Evolutionary conservation across 2,797 vertebrate genomes (phyloP).

Genomic region (Enteromius paludinosus): DNA sequence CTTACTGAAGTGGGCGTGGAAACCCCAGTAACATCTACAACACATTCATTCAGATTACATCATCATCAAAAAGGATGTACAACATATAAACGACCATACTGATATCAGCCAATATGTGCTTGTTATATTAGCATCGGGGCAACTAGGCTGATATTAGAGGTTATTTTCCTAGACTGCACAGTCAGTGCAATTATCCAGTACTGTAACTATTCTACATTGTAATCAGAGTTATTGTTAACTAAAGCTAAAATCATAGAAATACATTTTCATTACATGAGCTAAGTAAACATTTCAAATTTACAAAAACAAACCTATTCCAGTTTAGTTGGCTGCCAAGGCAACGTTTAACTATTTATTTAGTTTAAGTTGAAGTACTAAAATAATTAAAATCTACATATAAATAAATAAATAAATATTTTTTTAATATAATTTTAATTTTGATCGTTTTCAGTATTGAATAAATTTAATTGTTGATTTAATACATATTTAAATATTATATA

Average conservation of each 20-base stretch:
- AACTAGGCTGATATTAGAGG: neutral
- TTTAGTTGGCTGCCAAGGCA: neutral
- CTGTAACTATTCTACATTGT: neutral
- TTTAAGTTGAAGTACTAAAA: too few relatives aligned
- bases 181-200: too few relatives aligned
- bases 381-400: neutral
- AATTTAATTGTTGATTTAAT: too few relatives aligned
- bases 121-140: neutral
- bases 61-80: neutral
- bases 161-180: neutral
- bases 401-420: neutral
- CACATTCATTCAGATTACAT: neutral
- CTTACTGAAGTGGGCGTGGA: constrained; percentile 89
- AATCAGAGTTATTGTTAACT: neutral
- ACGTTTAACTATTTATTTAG: neutral
- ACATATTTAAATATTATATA: too few relatives aligned
- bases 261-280: too few relatives aligned
- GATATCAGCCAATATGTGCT: neutral
- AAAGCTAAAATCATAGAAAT: neutral
- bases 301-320: too few relatives aligned
- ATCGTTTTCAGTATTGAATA: too few relatives aligned
- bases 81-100: neutral
- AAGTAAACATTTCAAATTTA: neutral
- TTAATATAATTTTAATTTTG: too few relatives aligned
- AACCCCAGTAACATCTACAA: constrained; percentile 92